Base-by-base conservation (phyloP, 2,797 vertebrate species). In the Gambelia wislizenii region DNA sequence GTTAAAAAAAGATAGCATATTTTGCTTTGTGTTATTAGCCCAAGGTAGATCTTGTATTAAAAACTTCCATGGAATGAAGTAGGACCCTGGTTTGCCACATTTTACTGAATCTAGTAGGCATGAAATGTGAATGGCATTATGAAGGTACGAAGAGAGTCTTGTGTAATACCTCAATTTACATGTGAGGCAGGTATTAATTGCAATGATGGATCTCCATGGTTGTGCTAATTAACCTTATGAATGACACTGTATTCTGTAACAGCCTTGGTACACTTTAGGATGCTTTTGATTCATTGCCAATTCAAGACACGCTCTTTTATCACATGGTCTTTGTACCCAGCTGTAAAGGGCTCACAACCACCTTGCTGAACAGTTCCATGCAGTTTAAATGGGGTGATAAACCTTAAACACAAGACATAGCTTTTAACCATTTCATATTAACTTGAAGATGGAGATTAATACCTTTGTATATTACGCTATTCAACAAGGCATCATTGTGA, bases 401-500 rank as follows among this genome's bases (percentile, higher is more conserved):
- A 76, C 49, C 44, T 88, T 79, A 79, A 82, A 89, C 20, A 72
- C 7, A 69, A 82, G 78, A 33, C 18, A 10, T n/a, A 33, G 14
- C 18, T 81, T n/a, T 72, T 27, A 52, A 20, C 54, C 16, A 52
- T 54, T 82, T 47, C 42, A 74, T 61, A 74, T 49, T 89, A 33
- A 49, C 39, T 2, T 74, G 9, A 79, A 85, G 49, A 70, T 49
- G 72, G 75, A 91, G 85, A 76, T 89, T 54, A 18, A 89, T 36
- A 85, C 83, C 89, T 64, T 52, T 94, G 42, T 91, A 67, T 74
- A 25, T 93, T 91, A 83, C 89, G 93, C 81, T 75, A 56, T 92
- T 83, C 83, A n/a, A 54, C 89, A 86, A 54, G 86, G 88, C 83
- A 89, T 89, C 77, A 27, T 90, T 87, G 75, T 81, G 89, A 92